Evolutionary conservation across 2,797 vertebrate species (phyloP).

Genomic region (Brachyrhaphis roseni): DNA sequence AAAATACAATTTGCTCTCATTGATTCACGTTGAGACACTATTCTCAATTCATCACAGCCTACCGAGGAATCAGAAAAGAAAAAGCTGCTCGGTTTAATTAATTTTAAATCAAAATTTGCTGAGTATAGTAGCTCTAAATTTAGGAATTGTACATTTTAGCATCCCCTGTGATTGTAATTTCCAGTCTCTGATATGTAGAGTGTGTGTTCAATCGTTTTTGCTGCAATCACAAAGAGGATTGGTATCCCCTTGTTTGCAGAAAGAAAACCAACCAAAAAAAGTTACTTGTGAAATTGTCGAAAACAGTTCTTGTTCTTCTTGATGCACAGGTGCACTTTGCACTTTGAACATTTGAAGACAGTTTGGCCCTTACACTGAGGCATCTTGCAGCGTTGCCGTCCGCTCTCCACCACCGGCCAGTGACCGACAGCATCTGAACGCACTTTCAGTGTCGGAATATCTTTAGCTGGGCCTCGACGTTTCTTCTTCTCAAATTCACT

Average conservation of each 20-base stretch:
- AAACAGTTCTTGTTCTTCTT: slow-evolving; percentile 6
- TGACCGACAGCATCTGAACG: slow-evolving; percentile 7
- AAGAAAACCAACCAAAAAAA: neutral
- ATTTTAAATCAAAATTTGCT: neutral
- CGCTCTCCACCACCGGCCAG: slow-evolving; percentile 6
- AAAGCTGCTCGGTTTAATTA: neutral
- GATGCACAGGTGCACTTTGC: slow-evolving; percentile 10
- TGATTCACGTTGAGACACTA: no score
- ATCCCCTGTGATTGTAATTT: neutral
- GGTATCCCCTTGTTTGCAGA: neutral
- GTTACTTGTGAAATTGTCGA: neutral
- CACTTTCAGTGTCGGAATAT: slow-evolving; percentile 3
- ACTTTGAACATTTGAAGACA: slow-evolving; percentile 9
- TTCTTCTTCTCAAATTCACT: slow-evolving; percentile 25
- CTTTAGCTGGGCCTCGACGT: slow-evolving; percentile 5
- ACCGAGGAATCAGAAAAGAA: neutral
- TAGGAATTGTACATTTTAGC: neutral
- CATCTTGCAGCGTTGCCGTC: slow-evolving; percentile 5
- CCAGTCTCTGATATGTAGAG: neutral
- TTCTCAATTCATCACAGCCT: no score
- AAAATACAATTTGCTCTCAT: no score
- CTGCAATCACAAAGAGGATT: neutral
- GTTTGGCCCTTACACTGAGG: slow-evolving; percentile 9
- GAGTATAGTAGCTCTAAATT: neutral
- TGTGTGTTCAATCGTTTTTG: neutral